These are phyloP conservation scores for Rhagologus leucostigma DNA, from an alignment of 2,113 vertebrate species.

Conservation along the genomic window DNA sequence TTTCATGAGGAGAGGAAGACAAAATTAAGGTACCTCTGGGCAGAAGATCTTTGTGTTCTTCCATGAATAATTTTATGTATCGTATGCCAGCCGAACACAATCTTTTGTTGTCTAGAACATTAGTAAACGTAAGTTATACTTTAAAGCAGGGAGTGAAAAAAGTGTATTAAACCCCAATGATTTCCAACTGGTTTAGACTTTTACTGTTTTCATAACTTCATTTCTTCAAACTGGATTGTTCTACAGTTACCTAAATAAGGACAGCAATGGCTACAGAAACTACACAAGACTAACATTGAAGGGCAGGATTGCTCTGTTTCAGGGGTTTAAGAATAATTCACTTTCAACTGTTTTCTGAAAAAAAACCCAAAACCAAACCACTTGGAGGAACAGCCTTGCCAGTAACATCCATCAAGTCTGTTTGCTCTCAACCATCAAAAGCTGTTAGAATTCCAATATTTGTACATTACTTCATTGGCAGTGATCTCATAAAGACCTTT, in stretches of 20 bases:
- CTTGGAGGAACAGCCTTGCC: not conserved
- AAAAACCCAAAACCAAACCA: not conserved
- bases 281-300: not conserved
- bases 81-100: fast-evolving
- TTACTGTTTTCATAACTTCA: not conserved
- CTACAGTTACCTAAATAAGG: not conserved
- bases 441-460: not conserved
- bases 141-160: not conserved
- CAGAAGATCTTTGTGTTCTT: not conserved
- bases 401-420: not conserved
- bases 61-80: not conserved
- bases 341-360: not conserved
- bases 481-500: not conserved
- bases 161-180: not conserved
- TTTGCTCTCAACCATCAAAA: not conserved
- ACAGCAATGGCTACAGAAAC: not conserved
- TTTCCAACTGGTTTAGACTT: not conserved
- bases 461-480: not conserved
- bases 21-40: conserved; percentile 84
- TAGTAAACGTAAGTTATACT: not conserved
- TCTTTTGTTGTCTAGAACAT: not conserved
- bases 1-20: conserved; percentile 97
- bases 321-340: not conserved
- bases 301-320: not conserved
- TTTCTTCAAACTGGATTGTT: not conserved